A percentile compares a stretch with the other conserved stretches of the same genome.
Conservation (phyloP, 2,888 invertebrate species). For the Hoplodrina blanda region DNA sequence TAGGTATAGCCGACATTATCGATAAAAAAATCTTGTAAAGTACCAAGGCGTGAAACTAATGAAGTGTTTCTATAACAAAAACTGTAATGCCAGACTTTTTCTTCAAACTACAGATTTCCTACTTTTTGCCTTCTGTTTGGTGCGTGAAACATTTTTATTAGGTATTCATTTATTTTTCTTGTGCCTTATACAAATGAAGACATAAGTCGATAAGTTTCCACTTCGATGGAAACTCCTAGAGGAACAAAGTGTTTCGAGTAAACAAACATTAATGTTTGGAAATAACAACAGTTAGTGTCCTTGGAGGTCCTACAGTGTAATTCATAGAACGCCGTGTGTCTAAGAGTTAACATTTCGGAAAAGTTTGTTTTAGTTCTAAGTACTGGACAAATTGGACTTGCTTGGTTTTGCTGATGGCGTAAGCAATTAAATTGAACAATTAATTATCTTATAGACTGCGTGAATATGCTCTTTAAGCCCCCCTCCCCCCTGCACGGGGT, state of each 20-base stretch:
- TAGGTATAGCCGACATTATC: constrained; percentile 72
- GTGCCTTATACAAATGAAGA: constrained; percentile 17
- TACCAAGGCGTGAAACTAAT: constrained; percentile 73
- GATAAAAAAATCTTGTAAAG: constrained; percentile 67
- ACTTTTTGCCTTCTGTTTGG: constrained; percentile 48
- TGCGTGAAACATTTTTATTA: constrained; percentile 25
- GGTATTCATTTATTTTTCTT: constrained; percentile 30
- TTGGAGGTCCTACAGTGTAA: background rate
- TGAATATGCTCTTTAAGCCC: too few species aligned
- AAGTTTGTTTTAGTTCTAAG: background rate
- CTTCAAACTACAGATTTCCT: constrained; percentile 43
- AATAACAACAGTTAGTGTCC: background rate
- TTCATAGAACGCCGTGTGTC: background rate
- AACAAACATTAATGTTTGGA: background rate
- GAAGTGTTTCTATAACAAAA: constrained; percentile 72
- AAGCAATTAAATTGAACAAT: constrained; percentile 8
- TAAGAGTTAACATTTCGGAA: background rate
- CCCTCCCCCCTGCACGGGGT: too few species aligned
- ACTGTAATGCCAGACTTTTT: constrained; percentile 62
- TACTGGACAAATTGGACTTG: background rate
- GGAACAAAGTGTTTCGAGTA: background rate
- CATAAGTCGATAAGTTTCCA: background rate
- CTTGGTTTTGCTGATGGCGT: background rate
- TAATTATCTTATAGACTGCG: too few species aligned
- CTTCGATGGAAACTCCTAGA: background rate